Evolutionary conservation across 2,113 vertebrate genomes (phyloP).

Genomic region (Entomyzon cyanotis): DNA sequence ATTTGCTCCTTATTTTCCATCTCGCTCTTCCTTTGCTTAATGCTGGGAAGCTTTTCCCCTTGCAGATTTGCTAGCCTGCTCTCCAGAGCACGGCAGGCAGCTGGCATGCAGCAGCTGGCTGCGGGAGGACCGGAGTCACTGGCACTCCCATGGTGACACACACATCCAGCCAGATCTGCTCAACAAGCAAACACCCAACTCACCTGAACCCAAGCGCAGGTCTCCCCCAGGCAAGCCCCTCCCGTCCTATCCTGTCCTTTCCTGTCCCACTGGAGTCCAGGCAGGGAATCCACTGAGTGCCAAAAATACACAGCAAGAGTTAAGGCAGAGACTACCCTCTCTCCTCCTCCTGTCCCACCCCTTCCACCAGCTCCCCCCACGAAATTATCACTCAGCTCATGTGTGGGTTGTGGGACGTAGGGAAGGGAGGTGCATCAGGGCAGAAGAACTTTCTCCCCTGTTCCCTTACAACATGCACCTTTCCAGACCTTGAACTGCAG

Average conservation of each 20-base stretch:
- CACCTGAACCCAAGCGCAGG: background rate
- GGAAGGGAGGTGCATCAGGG: background rate
- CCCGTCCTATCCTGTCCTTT: background rate
- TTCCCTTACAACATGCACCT: background rate
- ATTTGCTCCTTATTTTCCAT: background rate
- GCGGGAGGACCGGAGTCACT: accelerated
- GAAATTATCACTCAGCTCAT: background rate
- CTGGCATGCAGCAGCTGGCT: background rate
- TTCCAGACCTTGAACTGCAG: slow-evolving; percentile 11
- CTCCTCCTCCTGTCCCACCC: slow-evolving; percentile 45
- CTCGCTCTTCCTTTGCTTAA: background rate
- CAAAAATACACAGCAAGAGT: background rate
- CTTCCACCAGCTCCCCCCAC: background rate
- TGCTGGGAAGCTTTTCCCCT: accelerated
- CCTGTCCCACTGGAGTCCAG: background rate
- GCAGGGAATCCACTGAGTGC: background rate
- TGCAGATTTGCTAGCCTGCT: background rate
- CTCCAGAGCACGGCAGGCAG: background rate
- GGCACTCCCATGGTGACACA: background rate
- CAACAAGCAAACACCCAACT: background rate
- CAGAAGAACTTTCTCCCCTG: background rate
- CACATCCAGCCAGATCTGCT: background rate
- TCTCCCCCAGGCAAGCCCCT: background rate
- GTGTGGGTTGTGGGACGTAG: background rate
- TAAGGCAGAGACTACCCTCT: background rate